A percentile compares a stretch with the other conserved stretches of the same genome.
Conservation (phyloP, 2,888 invertebrate species). For the Ormia ochracea region DNA sequence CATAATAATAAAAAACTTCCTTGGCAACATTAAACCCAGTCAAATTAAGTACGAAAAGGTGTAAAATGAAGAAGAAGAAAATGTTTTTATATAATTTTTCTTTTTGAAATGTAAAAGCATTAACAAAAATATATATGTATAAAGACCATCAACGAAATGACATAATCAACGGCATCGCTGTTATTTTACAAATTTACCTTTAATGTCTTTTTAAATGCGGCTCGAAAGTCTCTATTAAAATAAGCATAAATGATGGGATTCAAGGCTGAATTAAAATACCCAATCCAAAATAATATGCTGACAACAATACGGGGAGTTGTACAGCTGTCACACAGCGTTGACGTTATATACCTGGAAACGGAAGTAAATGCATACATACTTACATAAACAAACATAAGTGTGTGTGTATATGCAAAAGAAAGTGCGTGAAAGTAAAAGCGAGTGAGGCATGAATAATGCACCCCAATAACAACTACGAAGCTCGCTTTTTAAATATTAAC, state of each 20-base stretch:
- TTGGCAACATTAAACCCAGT: slow-evolving; percentile 42
- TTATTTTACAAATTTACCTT: slow-evolving; percentile 74
- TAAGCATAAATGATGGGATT: slow-evolving; percentile 98
- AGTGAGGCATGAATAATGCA: background rate
- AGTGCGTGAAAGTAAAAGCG: background rate
- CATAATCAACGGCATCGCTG: slow-evolving; percentile 1
- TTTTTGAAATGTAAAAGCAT: slow-evolving; percentile 19
- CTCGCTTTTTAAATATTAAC: background rate
- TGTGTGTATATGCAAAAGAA: background rate
- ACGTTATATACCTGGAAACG: slow-evolving; percentile 87
- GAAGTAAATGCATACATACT: slow-evolving; percentile 10
- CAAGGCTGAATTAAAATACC: slow-evolving; percentile 97
- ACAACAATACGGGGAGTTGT: slow-evolving; percentile 91
- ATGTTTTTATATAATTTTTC: slow-evolving; percentile 14
- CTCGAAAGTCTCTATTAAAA: slow-evolving; percentile 97
- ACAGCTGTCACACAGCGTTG: slow-evolving; percentile 86
- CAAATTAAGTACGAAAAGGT: background rate
- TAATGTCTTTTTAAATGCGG: slow-evolving; percentile 94
- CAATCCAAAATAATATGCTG: slow-evolving; percentile 96
- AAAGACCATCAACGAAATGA: slow-evolving; percentile 35
- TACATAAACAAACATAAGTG: too few relatives aligned
- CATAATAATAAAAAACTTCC: slow-evolving; percentile 21
- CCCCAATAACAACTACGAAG: background rate
- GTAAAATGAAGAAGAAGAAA: background rate
- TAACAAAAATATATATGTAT: slow-evolving; percentile 22